Base-by-base conservation (phyloP, 2,888 invertebrate genomes). In the Antheraea assamensis region DNA sequence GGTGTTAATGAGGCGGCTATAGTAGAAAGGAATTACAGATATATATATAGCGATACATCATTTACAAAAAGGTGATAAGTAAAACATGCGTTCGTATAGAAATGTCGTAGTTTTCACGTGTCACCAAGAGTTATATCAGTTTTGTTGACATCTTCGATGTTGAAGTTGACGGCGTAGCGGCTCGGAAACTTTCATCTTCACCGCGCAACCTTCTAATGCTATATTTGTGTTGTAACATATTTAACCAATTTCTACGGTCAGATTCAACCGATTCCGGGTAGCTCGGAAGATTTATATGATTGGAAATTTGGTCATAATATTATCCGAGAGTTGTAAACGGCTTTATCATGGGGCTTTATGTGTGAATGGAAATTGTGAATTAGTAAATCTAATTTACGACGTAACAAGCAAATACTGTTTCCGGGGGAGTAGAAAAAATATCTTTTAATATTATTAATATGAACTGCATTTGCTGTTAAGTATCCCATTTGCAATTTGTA, bases 151-250 rank as follows among this genome's bases (percentile, higher is more conserved):
- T 68, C n/a, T 68, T 17, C n/a, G 19, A n/a, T 35, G 35, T 35
- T 21, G 10, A 21, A 35, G 19, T 13, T 21, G 68, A 35, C 35
- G 27, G 68, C 8, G 68, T 35, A 17, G 31, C n/a, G 68, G 35
- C 13, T 68, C 21, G 35, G 68, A 68, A 68, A 68, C 68, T 68
- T 68, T 68, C 68, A 68, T 68, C 68, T 68, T 35, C 31, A 35
- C n/a, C 68, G 19, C 68, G 19, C 35, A 68, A 35, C 17, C n/a
- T 68, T 35, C 68, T 68, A 68, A 68, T 35, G 35, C 35, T 68
- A 58, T 66, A 19, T 66, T 30, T 66, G 66, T 66, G 13, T 21
- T 66, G 66, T 31, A 66, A 66, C 31, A 66, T 66, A 61, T 61
- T 61, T n/a, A n/a, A 61, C 66, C 66, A 66, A 31, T 66, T 30